These are phyloP conservation scores for Phasia obesa DNA, from an alignment of 2,888 invertebrate species.

Conservation along the genomic window DNA sequence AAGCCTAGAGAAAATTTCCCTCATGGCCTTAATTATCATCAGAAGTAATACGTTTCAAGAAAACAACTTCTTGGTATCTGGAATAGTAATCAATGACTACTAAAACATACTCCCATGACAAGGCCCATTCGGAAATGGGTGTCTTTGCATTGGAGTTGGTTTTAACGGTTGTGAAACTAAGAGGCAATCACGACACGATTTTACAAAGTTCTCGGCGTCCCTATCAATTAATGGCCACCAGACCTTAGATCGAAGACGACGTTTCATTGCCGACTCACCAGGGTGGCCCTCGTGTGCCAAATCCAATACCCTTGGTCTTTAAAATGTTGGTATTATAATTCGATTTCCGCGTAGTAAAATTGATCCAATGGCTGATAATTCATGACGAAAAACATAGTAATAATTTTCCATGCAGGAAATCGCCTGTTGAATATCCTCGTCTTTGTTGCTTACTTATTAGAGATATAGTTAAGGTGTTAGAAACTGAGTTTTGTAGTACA, in stretches of 20 bases:
- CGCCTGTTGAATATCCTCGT: constrained; percentile 44
- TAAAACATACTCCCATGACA: constrained; percentile 63
- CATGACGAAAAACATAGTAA: constrained; percentile 51
- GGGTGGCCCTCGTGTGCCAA: constrained; percentile 53
- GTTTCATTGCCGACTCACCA: constrained; percentile 65
- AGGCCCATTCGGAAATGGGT: constrained; percentile 60
- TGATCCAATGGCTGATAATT: constrained; percentile 50
- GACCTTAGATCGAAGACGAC: constrained; percentile 50
- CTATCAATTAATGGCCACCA: constrained; percentile 59
- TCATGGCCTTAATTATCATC: constrained; percentile 59
- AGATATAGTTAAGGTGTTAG: constrained; percentile 41
- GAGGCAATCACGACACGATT: constrained; percentile 57
- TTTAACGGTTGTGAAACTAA: constrained; percentile 55
- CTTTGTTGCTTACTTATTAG: constrained; percentile 45
- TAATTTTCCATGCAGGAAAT: constrained; percentile 50
- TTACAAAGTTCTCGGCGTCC: constrained; percentile 45
- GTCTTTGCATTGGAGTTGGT: constrained; percentile 58
- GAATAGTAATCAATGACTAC: constrained; percentile 67
- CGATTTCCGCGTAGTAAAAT: constrained; percentile 56
- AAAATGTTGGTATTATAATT: constrained; percentile 50
- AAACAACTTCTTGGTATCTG: constrained; percentile 50
- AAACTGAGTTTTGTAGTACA: constrained; percentile 33
- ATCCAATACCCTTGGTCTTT: constrained; percentile 31
- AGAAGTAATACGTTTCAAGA: constrained; percentile 50
- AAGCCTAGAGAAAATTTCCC: constrained; percentile 60